Base-by-base conservation (phyloP, 2,113 vertebrate genomes). In the Eidolon helvum region DNA sequence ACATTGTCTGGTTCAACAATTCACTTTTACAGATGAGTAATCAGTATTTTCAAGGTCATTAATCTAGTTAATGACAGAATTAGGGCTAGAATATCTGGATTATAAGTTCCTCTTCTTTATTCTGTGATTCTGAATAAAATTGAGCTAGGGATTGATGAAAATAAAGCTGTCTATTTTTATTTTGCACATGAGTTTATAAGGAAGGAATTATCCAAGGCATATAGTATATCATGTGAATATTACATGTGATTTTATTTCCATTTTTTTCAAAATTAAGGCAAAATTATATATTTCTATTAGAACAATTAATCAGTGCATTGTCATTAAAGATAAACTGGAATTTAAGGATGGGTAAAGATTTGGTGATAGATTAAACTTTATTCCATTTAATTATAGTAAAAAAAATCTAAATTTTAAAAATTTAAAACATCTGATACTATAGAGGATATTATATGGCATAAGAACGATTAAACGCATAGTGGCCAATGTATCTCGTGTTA, bases 41-140 rank as follows among this genome's bases (percentile, higher is more conserved):
- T 94, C 48, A 89, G 38, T 94, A 66, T 93, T 93, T 94, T 88
- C 71, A 92, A 95, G 66, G 78, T 89, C 82, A 68, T 11, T 94
- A 87, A 75, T 94, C 45, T 82, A 57, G 43, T 65, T 97, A 95
- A 93, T 94, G 45, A 40, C 72, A 85, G 59, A 94, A 50, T 88
- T n/a, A 72, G 10, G 11, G 11, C 40, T 72, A 65, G 18, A 72
- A 28, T 1, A 28, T 40, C 26, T 82, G 10, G 22, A 26, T 66
- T 53, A 38, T 91, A 71, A 69, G 2, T 91, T 93, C n/a, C 48
- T 61, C 4, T 22, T 68, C 68, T 55, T 82, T 48, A 72, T 59
- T 66, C 40, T 85, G 3, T 59, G 26, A 92, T 91, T 93, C 18
- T 91, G 24, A 87, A 77, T 79, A 48, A 87, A 48, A 66, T 22